These are phyloP conservation scores for Littorina saxatilis DNA, from an alignment of 1,140 invertebrate genomes.

Conservation along the genomic window DNA sequence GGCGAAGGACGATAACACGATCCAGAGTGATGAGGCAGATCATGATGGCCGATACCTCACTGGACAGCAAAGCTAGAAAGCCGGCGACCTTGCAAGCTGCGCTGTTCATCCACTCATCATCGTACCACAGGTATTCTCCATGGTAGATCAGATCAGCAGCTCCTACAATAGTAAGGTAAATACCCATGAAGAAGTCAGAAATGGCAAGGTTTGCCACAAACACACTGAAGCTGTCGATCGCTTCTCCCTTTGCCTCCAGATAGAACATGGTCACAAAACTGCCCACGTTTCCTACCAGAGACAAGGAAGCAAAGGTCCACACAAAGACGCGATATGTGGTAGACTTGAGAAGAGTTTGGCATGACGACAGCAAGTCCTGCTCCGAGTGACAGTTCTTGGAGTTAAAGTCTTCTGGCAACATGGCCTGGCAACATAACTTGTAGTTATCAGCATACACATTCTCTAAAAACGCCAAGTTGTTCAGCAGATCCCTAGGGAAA, in stretches of 20 bases:
- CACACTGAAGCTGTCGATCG: constrained; percentile 41
- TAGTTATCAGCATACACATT: constrained; percentile 14
- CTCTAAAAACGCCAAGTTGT: background rate
- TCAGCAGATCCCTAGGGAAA: constrained; percentile 9
- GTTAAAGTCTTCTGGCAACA: constrained; percentile 14
- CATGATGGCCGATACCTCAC: constrained; percentile 42
- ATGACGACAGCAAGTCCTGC: constrained; percentile 51
- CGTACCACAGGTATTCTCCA: constrained; percentile 59
- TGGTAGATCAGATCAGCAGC: constrained; percentile 38
- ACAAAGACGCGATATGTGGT: constrained; percentile 42
- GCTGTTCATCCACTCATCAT: constrained; percentile 55
- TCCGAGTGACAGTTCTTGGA: constrained; percentile 27
- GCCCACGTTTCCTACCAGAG: constrained; percentile 51
- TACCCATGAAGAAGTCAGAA: constrained; percentile 69
- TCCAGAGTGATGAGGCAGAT: constrained; percentile 56
- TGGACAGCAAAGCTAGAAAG: constrained; percentile 58
- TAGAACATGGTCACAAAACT: constrained; percentile 37
- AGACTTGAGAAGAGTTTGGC: constrained; percentile 50
- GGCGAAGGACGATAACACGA: constrained; percentile 55
- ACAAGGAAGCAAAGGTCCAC: constrained; percentile 50
- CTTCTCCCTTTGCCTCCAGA: constrained; percentile 3
- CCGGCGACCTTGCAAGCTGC: constrained; percentile 62
- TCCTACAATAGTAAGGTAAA: constrained; percentile 69
- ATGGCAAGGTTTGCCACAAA: constrained; percentile 63
- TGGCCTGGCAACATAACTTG: constrained; percentile 13